Evolutionary conservation across 2,113 vertebrate species (phyloP).

Genomic region (Microcebus ravelobensis): DNA sequence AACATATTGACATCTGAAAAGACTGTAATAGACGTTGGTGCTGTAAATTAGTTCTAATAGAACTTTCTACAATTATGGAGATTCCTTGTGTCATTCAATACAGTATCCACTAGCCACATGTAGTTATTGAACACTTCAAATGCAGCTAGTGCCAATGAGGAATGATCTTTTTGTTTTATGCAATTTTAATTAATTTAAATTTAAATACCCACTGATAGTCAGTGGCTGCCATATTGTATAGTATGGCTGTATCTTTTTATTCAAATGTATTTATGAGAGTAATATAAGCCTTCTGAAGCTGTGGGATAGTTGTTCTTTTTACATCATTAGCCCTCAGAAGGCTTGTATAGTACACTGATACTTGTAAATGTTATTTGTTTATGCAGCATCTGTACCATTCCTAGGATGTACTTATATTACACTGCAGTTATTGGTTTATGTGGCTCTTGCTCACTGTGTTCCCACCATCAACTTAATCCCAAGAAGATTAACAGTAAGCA

Average conservation of each 20-base stretch:
- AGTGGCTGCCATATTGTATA: background rate
- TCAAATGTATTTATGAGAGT: background rate
- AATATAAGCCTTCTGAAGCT: background rate
- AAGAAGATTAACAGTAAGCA: background rate
- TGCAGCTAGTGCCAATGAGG: background rate
- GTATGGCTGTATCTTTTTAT: background rate
- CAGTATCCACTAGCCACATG: background rate
- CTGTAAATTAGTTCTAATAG: background rate
- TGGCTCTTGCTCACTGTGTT: background rate
- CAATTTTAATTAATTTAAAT: slow-evolving; percentile 27
- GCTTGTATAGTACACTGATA: background rate
- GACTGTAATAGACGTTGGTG: background rate
- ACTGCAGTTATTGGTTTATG: background rate
- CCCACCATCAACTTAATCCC: background rate
- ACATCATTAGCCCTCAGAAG: background rate
- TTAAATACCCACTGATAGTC: background rate
- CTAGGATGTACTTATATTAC: background rate
- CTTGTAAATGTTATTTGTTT: background rate
- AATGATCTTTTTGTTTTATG: background rate
- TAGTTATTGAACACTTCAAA: background rate
- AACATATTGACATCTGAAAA: background rate
- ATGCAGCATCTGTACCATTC: background rate
- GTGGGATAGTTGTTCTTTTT: background rate
- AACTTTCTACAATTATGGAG: background rate
- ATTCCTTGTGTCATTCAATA: background rate